Base-by-base conservation (phyloP, 2,888 invertebrate species). In the Ormyrus pomaceus region DNA sequence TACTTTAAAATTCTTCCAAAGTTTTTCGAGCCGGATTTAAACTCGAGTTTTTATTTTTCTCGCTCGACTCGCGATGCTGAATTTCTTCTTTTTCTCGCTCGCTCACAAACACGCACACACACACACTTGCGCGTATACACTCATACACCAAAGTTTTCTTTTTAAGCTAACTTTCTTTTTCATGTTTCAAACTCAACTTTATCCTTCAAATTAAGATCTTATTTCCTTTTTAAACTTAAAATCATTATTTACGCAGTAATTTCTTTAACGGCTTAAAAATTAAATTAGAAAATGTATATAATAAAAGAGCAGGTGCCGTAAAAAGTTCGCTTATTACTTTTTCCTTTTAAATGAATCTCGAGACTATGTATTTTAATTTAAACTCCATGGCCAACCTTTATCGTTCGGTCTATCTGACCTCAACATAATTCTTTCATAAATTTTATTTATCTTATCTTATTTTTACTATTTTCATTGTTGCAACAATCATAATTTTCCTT, bases 141-240 rank as follows among this genome's bases (percentile, higher is more conserved):
- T 48, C 45, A 66, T 51, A 74, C 76, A 55, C 50, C 65, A 48
- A 51, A 70, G 46, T 77, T 77, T 79, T 71, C 59, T 82, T 79
- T 77, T 78, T 62, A 50, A 62, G 55, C 64, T 62, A 79, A 79
- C 79, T 79, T 82, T 82, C 82, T 79, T 77, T 74, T 77, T 74
- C 70, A 19, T 55, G 65, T 68, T 78, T 75, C n/a, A 75, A 78
- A 76, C 55, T 74, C 56, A 10, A 71, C 45, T 79, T 71, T 77
- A 70, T 61, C 8, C 19, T 74, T 74, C 53, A 70, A 77, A 77
- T 74, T 74, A 77, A 77, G 53, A 66, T 77, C 53, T 46, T 8
- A 1, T 34, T 58, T 56, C 64, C 58, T 72, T 34, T 56, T 2
- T 10, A 68, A 61, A 7, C 10, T 5, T 62, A 56, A 46, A 64